phyloP scores from a whole-genome alignment of 2,888 invertebrate genomes.

The Capitulum mitella region DNA sequence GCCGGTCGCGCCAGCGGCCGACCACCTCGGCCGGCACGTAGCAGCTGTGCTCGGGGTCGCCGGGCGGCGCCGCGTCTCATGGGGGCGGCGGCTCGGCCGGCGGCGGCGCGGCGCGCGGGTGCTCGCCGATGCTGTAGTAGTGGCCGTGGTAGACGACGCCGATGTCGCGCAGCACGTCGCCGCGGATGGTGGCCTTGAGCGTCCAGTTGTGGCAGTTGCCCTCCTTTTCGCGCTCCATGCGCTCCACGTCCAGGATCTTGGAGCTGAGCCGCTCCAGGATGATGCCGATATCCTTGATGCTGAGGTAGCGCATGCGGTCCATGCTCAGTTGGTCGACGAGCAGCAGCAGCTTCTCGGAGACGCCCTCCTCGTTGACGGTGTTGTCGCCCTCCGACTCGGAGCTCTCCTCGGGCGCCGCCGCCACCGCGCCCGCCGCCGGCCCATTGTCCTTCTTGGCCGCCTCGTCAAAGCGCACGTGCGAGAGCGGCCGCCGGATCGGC shows the following conservation, averaged over 20 bases:
- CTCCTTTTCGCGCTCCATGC: slow-evolving; percentile 82
- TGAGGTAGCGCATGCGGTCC: slow-evolving; percentile 83
- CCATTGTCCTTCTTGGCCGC: slow-evolving; percentile 12
- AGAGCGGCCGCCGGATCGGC: neutral
- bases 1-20: neutral
- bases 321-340: slow-evolving; percentile 87
- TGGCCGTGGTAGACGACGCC: slow-evolving; percentile 92
- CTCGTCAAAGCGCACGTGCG: slow-evolving; percentile 15
- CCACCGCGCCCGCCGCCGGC: slow-evolving; percentile 41
- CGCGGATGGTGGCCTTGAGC: slow-evolving; percentile 88
- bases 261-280: slow-evolving; percentile 85
- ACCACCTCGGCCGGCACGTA: slow-evolving; percentile 1
- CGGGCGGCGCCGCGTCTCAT: neutral
- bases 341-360: slow-evolving; percentile 84
- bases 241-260: slow-evolving; percentile 87
- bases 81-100: neutral
- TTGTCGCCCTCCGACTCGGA: slow-evolving; percentile 90
- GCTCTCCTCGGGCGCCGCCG: slow-evolving; percentile 57
- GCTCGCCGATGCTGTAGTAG: slow-evolving; percentile 90
- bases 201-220: slow-evolving; percentile 94
- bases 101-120: slow-evolving; percentile 56
- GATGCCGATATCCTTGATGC: slow-evolving; percentile 90
- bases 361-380: slow-evolving; percentile 61
- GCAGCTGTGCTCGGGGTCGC: neutral
- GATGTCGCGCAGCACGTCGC: slow-evolving; percentile 79